These are phyloP conservation scores for Meriones unguiculatus DNA, from an alignment of 2,113 vertebrate species.

Conservation along the genomic window DNA sequence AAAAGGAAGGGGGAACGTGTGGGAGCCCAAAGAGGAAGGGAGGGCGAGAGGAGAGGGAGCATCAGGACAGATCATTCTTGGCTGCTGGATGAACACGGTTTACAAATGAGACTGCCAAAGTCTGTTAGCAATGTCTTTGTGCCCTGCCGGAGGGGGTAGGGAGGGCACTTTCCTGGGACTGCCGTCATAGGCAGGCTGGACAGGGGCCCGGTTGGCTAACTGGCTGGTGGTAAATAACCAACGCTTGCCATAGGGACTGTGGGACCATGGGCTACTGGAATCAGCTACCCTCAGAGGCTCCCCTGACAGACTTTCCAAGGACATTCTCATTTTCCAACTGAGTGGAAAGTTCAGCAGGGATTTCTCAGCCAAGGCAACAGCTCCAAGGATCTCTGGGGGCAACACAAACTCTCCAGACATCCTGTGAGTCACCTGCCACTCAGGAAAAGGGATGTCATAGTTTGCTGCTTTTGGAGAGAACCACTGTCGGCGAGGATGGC, in stretches of 20 bases:
- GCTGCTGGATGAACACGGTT: slow-evolving; percentile 84
- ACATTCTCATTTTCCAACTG: background rate
- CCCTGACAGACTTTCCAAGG: slow-evolving; percentile 56
- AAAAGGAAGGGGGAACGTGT: slow-evolving; percentile 65
- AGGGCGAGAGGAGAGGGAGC: slow-evolving; percentile 42
- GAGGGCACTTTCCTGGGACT: background rate
- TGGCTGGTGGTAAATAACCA: background rate
- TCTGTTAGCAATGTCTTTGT: slow-evolving; percentile 80
- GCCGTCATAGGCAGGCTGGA: slow-evolving; percentile 32
- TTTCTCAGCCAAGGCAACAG: background rate
- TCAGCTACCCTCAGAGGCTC: background rate
- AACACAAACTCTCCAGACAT: background rate
- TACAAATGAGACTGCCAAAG: slow-evolving; percentile 84
- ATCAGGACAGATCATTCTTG: slow-evolving; percentile 84
- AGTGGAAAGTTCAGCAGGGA: slow-evolving; percentile 11
- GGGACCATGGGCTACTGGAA: background rate
- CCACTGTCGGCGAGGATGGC: background rate
- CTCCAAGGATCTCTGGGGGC: background rate
- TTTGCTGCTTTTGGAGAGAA: background rate
- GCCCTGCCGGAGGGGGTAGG: slow-evolving; percentile 64
- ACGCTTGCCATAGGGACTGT: background rate
- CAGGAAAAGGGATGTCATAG: background rate
- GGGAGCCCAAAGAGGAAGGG: slow-evolving; percentile 63
- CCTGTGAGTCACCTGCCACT: background rate
- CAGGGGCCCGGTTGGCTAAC: slow-evolving; percentile 11